phyloP scores from a whole-genome alignment of 2,888 invertebrate species.

The Corbicula japonica region DNA sequence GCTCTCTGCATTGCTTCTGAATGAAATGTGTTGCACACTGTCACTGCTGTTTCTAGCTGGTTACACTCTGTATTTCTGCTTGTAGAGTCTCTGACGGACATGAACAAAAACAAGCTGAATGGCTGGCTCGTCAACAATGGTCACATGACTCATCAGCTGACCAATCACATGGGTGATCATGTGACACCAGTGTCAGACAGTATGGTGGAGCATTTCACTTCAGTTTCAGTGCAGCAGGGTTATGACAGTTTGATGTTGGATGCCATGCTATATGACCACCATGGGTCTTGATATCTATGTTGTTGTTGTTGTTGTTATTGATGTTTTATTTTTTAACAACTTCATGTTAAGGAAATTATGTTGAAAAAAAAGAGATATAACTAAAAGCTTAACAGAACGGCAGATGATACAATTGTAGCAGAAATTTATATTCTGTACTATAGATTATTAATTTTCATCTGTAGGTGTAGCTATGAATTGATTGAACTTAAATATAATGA shows the following conservation, averaged over 20 bases:
- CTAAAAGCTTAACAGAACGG: no score
- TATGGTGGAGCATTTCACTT: constrained; percentile 70
- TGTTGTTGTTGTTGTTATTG: neutral
- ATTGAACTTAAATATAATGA: no score
- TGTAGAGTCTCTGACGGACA: constrained; percentile 48
- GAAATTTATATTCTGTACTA: no score
- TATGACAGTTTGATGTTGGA: constrained; percentile 73
- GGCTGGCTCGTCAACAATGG: constrained; percentile 66
- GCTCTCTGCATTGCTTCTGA: constrained; percentile 15
- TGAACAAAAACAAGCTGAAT: constrained; percentile 51
- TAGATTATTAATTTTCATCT: no score
- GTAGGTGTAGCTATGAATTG: no score
- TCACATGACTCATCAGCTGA: constrained; percentile 52
- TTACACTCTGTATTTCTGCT: constrained; percentile 45
- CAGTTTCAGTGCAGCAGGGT: constrained; percentile 71
- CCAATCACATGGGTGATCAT: constrained; percentile 39
- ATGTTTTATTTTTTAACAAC: neutral
- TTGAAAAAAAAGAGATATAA: no score
- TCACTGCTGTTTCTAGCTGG: no score
- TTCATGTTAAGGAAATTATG: no score
- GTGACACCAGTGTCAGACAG: constrained; percentile 59
- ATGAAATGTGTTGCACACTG: neutral
- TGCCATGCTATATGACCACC: constrained; percentile 27
- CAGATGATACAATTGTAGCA: no score
- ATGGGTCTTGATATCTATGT: constrained; percentile 29